These are phyloP conservation scores for Holcopasites calliopsidis DNA, from an alignment of 1,140 invertebrate genomes.

Conservation along the genomic window DNA sequence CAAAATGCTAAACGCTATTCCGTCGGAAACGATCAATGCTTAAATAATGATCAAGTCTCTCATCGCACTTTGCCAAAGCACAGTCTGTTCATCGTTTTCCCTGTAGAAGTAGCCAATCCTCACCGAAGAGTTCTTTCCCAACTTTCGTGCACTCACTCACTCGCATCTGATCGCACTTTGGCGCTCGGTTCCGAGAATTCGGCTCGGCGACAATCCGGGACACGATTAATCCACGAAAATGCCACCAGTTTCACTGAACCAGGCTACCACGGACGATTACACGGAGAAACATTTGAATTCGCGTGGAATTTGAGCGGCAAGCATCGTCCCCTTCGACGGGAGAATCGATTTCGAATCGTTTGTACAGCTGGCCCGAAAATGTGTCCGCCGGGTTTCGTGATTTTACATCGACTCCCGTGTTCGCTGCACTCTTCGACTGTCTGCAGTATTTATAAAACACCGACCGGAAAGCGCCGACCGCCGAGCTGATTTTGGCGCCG, in stretches of 20 bases:
- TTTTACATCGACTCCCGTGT: constrained; percentile 54
- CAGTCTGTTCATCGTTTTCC: constrained; percentile 1
- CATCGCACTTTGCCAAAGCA: constrained; percentile 2
- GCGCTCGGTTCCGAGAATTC: constrained; percentile 34
- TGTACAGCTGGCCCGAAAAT: background rate
- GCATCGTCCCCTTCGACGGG: too few species aligned
- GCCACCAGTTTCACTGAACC: background rate
- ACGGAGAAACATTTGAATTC: too few species aligned
- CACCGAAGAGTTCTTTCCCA: background rate
- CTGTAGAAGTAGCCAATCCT: background rate
- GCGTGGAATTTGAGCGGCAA: too few species aligned
- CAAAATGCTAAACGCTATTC: background rate
- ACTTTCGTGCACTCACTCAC: background rate
- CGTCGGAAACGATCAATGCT: background rate
- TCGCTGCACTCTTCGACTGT: constrained; percentile 71
- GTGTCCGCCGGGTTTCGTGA: constrained; percentile 40
- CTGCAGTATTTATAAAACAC: constrained; percentile 80
- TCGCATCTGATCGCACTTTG: background rate
- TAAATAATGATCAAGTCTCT: background rate
- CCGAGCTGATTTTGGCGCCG: constrained; percentile 78
- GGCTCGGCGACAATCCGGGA: constrained; percentile 4
- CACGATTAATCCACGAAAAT: constrained; percentile 42
- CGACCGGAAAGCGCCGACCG: constrained; percentile 79
- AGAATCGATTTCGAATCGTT: background rate
- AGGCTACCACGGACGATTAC: too few species aligned